Evolutionary conservation across 2,797 vertebrate genomes (phyloP).

Genomic region (Tenualosa ilisha): DNA sequence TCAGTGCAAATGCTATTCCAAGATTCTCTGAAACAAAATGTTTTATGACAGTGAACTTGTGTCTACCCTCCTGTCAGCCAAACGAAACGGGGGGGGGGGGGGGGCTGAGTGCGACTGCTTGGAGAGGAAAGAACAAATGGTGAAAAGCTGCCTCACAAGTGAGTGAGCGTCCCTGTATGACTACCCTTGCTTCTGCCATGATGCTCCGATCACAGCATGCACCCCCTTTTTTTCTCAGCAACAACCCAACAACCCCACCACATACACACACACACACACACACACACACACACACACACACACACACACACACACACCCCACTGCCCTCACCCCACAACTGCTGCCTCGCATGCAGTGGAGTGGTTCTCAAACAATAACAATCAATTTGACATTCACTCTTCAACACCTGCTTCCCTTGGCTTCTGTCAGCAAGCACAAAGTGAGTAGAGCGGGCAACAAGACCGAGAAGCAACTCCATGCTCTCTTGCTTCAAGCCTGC

Average conservation of each 20-base stretch:
- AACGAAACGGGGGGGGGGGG: too few species aligned
- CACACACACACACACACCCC: background rate
- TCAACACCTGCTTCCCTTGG: slow-evolving; percentile 4
- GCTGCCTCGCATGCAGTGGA: background rate
- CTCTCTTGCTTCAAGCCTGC: background rate
- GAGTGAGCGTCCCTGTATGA: too few species aligned
- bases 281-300: background rate
- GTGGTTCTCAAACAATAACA: slow-evolving; percentile 39
- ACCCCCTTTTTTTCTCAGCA: background rate
- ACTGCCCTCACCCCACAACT: background rate
- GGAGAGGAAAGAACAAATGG: background rate
- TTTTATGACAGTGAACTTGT: too few species aligned
- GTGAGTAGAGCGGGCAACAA: background rate
- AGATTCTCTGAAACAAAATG: too few species aligned
- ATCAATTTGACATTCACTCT: slow-evolving; percentile 46
- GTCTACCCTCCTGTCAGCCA: too few species aligned
- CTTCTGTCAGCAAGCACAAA: background rate
- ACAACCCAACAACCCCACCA: background rate
- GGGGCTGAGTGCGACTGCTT: background rate
- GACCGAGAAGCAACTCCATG: background rate
- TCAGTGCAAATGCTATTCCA: too few species aligned
- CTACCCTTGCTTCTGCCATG: background rate
- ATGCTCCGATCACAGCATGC: background rate
- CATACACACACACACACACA: background rate
- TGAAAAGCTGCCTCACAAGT: background rate